Evolutionary conservation across 2,888 invertebrate species (phyloP).

Genomic region (Pardosa pseudoannulata): DNA sequence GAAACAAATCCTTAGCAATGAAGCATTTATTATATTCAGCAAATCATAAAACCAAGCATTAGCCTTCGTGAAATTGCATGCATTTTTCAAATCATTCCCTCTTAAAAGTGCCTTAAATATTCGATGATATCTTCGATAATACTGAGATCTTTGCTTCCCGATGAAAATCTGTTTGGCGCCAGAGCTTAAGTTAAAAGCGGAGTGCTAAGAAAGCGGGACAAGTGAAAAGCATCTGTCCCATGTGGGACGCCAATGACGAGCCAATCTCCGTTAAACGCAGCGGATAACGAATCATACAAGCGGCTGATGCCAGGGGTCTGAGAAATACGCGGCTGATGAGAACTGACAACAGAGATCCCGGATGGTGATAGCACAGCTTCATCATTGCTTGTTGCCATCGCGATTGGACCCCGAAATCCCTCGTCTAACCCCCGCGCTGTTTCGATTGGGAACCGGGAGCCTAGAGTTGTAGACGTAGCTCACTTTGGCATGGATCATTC

Average conservation of each 20-base stretch:
- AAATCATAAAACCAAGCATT: too few relatives aligned
- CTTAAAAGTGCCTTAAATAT: not conserved
- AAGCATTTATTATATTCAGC: too few relatives aligned
- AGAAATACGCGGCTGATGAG: conserved; percentile 67
- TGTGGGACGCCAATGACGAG: conserved; percentile 51
- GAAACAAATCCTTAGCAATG: too few relatives aligned
- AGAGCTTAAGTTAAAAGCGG: conserved; percentile 61
- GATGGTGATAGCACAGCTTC: conserved; percentile 67
- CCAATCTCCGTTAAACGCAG: conserved; percentile 62
- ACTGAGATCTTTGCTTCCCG: not conserved
- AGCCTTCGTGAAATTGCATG: not conserved
- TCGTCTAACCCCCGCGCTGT: conserved; percentile 31
- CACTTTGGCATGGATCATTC: conserved; percentile 31
- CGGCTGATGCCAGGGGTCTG: conserved; percentile 26
- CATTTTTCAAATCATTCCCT: not conserved
- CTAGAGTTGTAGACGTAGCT: conserved; percentile 43
- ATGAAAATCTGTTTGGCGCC: conserved; percentile 22
- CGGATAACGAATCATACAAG: conserved; percentile 37
- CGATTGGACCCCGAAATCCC: conserved; percentile 57
- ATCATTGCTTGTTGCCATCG: conserved; percentile 55
- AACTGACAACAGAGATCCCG: conserved; percentile 66
- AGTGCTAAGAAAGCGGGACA: conserved; percentile 18
- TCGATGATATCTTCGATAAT: not conserved
- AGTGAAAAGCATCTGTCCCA: conserved; percentile 61
- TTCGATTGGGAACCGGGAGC: conserved; percentile 16